Evolutionary conservation across 1,140 invertebrate species (phyloP), one percentile per base, ranked within the genome.

Genomic region (Hycleus phaleratus): DNA sequence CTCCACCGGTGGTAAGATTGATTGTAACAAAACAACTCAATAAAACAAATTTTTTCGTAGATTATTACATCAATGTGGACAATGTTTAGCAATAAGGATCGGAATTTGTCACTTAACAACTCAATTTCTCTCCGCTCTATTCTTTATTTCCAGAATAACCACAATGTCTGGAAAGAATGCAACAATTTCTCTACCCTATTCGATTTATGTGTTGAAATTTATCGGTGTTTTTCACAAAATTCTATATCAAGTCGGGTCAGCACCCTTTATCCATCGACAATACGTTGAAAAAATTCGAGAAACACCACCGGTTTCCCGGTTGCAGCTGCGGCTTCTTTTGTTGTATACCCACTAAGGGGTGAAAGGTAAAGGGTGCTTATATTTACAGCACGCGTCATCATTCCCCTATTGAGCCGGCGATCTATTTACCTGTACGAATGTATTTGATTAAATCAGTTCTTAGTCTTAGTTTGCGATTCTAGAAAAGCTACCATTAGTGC

Each of bases 21-120:
- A 32, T 32, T 32, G 32, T 18, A 18, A 1, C 18, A 18, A 18
- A 18, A 18, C 18, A 18, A 18, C 18, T 18, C 18, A 18, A 18
- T 18, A 18, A 18, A 32, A 32, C 32, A 32, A 7, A 32, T 5
- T 5, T 32, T 32, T 32, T 7, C 32, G 32, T 32, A 32, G 4
- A 32, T 32, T 32, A 5, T 18, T 18, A 18, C 18, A 18, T 18
- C 18, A 18, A 18, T 7, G 32, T 32, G 4, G 32, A 43, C 44
- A 52, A 55, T 46, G 58, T 59, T 58, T 56, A 12, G 44, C 56
- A 62, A 62, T 62, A 58, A 55, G 26, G 60, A 46, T 26, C 51
- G 60, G 60, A 62, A 62, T 62, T 62, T 52, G 45, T 38, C 10
- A 44, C 46, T 25, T 49, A 62, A 62, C 60, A 62, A 58, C 60